A percentile compares a stretch with the other conserved stretches of the same genome.
Conservation (phyloP, 2,797 vertebrate species). For the Gymnoscopelus microlampas region DNA sequence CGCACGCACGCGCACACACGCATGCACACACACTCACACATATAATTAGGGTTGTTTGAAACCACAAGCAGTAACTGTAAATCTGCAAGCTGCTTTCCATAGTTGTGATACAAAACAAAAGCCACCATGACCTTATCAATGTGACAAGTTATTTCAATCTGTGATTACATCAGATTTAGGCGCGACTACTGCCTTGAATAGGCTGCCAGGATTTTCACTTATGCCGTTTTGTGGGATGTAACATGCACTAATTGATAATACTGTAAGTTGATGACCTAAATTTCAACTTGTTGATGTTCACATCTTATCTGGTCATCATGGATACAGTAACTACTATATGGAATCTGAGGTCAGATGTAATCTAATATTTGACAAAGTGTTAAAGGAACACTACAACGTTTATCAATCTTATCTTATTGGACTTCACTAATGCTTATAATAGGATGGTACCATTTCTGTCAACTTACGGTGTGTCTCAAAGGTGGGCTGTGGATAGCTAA, state of each 20-base stretch:
- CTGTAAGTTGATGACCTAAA: no score
- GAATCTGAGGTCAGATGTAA: no score
- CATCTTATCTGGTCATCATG: no score
- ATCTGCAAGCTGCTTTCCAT: slow-evolving; percentile 15
- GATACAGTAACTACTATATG: no score
- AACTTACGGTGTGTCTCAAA: no score
- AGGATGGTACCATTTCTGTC: no score
- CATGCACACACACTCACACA: neutral
- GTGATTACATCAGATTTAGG: slow-evolving; percentile 22
- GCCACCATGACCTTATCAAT: slow-evolving; percentile 61
- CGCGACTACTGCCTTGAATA: slow-evolving; percentile 34
- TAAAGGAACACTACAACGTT: no score
- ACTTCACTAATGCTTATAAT: no score
- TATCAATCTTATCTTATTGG: no score
- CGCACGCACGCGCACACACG: neutral
- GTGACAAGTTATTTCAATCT: slow-evolving; percentile 39
- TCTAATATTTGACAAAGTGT: no score
- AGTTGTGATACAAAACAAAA: slow-evolving; percentile 39
- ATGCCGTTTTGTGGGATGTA: slow-evolving; percentile 30
- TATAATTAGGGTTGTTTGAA: slow-evolving; percentile 45
- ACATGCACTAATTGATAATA: slow-evolving; percentile 31
- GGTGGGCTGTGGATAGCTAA: no score
- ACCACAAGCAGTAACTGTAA: slow-evolving; percentile 8
- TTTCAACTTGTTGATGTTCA: no score
- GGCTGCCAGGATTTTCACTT: slow-evolving; percentile 21